These are phyloP conservation scores for Plutella xylostella DNA, from an alignment of 2,888 invertebrate genomes.

Conservation along the genomic window DNA sequence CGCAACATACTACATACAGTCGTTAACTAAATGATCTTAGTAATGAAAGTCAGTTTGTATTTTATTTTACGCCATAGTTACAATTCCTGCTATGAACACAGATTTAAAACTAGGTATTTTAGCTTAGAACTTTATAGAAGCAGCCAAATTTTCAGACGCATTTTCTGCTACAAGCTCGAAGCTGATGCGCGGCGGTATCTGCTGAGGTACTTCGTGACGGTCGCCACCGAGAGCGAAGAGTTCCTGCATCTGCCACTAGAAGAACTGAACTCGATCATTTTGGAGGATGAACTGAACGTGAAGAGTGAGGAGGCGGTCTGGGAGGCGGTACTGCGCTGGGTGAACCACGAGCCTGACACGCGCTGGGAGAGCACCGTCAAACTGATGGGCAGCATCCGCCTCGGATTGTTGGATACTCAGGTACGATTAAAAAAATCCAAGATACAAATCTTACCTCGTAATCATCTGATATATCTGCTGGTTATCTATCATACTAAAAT, in stretches of 20 bases:
- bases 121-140: neutral
- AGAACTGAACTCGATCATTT: conserved; percentile 81
- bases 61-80: no score
- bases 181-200: conserved; percentile 76
- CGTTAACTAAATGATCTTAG: no score
- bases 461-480: neutral
- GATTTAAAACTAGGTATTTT: neutral
- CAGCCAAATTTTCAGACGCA: conserved; percentile 62
- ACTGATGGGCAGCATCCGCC: conserved; percentile 82
- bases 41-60: no score
- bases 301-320: conserved; percentile 90
- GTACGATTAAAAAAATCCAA: conserved; percentile 30
- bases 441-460: neutral
- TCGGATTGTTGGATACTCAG: conserved; percentile 85
- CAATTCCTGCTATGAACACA: no score
- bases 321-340: conserved; percentile 90
- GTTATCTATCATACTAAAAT: neutral
- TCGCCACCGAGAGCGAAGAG: conserved; percentile 80
- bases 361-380: conserved; percentile 82
- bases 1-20: no score
- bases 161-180: conserved; percentile 80
- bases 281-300: conserved; percentile 87
- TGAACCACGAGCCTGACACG: conserved; percentile 79
- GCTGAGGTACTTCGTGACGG: conserved; percentile 81
- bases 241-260: conserved; percentile 77